Conservation (phyloP, 2,888 invertebrate genomes). For the Drosophila trichaetosa region DNA sequence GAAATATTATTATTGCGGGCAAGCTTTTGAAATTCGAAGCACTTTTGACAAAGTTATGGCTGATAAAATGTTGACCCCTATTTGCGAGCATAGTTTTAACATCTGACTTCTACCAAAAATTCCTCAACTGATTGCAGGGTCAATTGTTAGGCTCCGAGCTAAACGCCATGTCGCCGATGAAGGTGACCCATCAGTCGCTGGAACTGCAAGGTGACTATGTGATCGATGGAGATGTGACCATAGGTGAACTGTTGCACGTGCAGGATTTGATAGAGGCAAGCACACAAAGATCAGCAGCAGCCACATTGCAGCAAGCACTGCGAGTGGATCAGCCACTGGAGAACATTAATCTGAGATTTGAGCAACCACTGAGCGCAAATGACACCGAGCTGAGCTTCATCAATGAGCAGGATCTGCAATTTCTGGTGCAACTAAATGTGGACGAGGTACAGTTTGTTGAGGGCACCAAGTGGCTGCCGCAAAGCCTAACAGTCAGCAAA, state of each 20-base stretch:
- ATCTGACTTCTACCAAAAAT: neutral
- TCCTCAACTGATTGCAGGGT: constrained; percentile 73
- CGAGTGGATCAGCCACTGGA: constrained; percentile 63
- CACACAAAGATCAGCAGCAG: constrained; percentile 57
- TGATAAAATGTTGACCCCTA: neutral
- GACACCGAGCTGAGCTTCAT: constrained; percentile 85
- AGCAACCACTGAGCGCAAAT: constrained; percentile 73
- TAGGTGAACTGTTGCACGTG: constrained; percentile 84
- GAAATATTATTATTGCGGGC: too few relatives aligned
- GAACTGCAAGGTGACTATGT: constrained; percentile 84
- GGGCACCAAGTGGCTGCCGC: constrained; percentile 85
- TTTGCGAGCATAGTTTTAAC: neutral
- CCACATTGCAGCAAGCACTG: constrained; percentile 66
- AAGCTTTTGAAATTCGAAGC: neutral
- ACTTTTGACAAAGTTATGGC: neutral
- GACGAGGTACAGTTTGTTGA: constrained; percentile 85
- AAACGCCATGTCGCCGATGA: constrained; percentile 85
- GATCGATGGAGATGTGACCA: constrained; percentile 85
- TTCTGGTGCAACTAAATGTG: constrained; percentile 84
- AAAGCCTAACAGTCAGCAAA: constrained; percentile 84
- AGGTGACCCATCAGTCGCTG: constrained; percentile 84
- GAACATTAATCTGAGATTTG: constrained; percentile 75
- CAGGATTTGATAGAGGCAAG: constrained; percentile 69
- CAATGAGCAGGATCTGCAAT: constrained; percentile 84
- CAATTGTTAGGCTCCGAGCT: constrained; percentile 85